Percentiles rank a stretch among this genome's conserved stretches.
phyloP scores from a whole-genome alignment of 2,113 vertebrate species.

The Neodon shergylaensis region DNA sequence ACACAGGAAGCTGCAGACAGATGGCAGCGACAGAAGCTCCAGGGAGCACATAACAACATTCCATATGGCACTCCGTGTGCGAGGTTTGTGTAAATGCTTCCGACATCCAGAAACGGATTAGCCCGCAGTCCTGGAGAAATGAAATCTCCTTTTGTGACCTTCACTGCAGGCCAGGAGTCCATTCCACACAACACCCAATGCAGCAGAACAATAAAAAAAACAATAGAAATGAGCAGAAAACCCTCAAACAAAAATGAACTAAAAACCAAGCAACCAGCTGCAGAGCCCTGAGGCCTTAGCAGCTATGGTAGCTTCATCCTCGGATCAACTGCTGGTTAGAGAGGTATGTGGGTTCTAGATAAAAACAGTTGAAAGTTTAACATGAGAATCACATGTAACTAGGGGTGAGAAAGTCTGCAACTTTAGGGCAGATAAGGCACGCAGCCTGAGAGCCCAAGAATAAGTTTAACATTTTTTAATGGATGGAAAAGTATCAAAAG shows the following conservation, averaged over 20 bases:
- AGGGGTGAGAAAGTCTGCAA: neutral
- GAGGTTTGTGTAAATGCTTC: slow-evolving; percentile 12
- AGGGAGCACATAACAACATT: slow-evolving; percentile 58
- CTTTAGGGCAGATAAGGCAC: neutral
- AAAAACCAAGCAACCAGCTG: neutral
- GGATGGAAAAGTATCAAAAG: neutral
- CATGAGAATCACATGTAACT: neutral
- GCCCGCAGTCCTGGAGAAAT: neutral
- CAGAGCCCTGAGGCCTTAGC: neutral
- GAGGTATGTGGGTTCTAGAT: neutral
- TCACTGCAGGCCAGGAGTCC: neutral
- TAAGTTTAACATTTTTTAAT: neutral
- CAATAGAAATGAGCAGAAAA: neutral
- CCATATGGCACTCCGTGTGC: slow-evolving; percentile 65
- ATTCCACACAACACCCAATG: neutral
- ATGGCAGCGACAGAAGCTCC: slow-evolving; percentile 66
- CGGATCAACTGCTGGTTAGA: neutral
- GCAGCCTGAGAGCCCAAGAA: neutral
- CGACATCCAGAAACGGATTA: slow-evolving; percentile 57
- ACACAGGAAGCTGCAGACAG: slow-evolving; percentile 70
- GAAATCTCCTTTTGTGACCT: slow-evolving; percentile 33
- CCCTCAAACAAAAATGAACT: neutral
- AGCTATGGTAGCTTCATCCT: neutral
- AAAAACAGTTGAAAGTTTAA: neutral
- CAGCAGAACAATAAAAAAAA: neutral